Base-by-base conservation (phyloP, 2,113 vertebrate genomes). In the Psittacus erithacus region DNA sequence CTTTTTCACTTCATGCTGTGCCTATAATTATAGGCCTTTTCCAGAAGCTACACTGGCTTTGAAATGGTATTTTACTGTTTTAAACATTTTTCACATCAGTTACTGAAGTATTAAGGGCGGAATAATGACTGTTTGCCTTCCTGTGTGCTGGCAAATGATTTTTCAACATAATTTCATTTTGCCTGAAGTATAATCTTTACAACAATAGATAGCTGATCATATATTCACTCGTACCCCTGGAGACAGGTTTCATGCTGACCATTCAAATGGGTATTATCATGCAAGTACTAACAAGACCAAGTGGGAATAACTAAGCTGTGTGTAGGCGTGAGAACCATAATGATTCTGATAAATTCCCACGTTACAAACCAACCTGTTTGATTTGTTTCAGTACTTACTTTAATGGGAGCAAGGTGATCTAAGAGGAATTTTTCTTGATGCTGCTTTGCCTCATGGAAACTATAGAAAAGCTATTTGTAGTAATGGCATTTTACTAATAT, bases 291-390 rank as follows among this genome's bases (percentile, higher is more conserved):
- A 77, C 92, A 97, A 92, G 86, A 77, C 88, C 86, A 64, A 82
- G 92, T 92, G 31, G 41, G 76, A 92, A 92, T 95, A 91, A 52
- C 27, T 52, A 85, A 79, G 75, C 68, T 71, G 23, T 31, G 27
- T 39, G 88, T 94, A 77, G 94, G 92, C 10, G 38, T 95, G 83
- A 95, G 92, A 97, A 95, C 31, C 79, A 43, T 91, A 80, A 89
- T 64, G 63, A 85, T 55, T 92, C 79, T 92, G 86, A 95, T 96
- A 96, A 94, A 96, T 97, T 96, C 93, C 90, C 93, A 96, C 4
- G 3, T 91, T 97, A 25, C 74, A 73, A 71, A 81, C 44, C 49
- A 53, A 49, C 63, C 63, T 67, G 28, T 64, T 88, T 80, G 68
- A 27, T 90, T 85, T 3, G 5, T 38, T 71, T 43, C 77, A 41